Evolutionary conservation across 2,797 vertebrate species (phyloP), one percentile per base, ranked within the genome.

Genomic region (Morelia viridis): DNA sequence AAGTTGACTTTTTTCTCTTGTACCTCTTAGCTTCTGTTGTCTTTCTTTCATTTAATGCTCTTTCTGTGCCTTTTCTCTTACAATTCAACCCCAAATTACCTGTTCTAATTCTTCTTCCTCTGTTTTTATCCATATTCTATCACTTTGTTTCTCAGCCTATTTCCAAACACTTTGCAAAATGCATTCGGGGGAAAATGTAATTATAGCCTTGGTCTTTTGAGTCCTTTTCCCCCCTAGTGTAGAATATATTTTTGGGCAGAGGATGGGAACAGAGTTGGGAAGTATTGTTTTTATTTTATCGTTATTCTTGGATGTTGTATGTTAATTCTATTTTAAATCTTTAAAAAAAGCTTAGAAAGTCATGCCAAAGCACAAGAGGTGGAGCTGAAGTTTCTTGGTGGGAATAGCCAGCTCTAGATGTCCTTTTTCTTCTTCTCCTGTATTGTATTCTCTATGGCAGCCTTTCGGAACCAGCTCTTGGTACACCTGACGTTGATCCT

Each of bases 401-500:
- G 58, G 28, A 12, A 31, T 31, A 22, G 5, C 24, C 17, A 53
- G 7, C 26, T 46, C 22, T 15, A 24, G 56, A 7, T 61, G 15
- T 56, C 13, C 6, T 1, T 19, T 10, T 1, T 5, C 17, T 50
- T 71, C 17, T 50, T 71, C 19, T 64, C n/a, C 28, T 50, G 4
- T n/a, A 15, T 88, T 35, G 93, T 17, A 60, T 76, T 13, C 88
- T 61, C 68, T 13, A 87, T 35, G 57, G 46, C 94, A 98, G 98
- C 94, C 35, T 97, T 97, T 90, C 95, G 97, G 0, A 91, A 90
- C 56, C 97, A 98, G 91, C 97, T 98, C 8, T 95, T 93, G 56
- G 97, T 97, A 0, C 98, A 98, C 89, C 95, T 97, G 95, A 92
- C 91, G 0, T 90, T 97, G 4, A 95, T 97, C 93, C 96, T 98